Base-by-base conservation (phyloP, 2,888 invertebrate genomes). In the Iphiclides podalirius region DNA sequence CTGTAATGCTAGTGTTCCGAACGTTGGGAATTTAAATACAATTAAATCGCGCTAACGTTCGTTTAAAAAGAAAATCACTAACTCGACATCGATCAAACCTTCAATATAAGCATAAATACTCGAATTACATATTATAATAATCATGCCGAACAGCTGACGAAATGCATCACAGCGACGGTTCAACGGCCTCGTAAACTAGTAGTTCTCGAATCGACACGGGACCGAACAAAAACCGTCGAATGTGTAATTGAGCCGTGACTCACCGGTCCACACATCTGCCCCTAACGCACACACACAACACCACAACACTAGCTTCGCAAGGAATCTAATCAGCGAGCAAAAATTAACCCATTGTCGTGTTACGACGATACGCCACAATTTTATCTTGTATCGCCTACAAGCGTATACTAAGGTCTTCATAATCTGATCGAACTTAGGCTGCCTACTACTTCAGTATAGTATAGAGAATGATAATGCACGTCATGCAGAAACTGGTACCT, bases 171-270 rank as follows among this genome's bases (percentile, higher is more conserved):
- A 20, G 17, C 35, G 23, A 57, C 52, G 58, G 68, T 67, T 68
- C 71, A 63, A 64, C 52, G 66, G 57, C 61, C 70, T 55, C 66
- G 57, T 66, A 63, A 68, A 69, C 47, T 63, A 64, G 70, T 69
- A 60, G 72, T 73, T 74, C 70, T 70, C 61, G 63, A 64, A 76
- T 79, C 72, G 70, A 66, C 58, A 58, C 63, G 64, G 60, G 59
- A 66, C 62, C 61, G 58, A 72, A 79, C 79, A 78, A 79, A 79
- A 85, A 84, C 82, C 81, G 76, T 85, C 83, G 84, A 85, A 85
- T 82, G 75, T n/a, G n/a, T 86, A 87, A 86, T 87, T 83, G 86
- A 87, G 86, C 79, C 82, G 80, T 86, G 86, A 86, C 75, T 86
- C 85, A 86, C 77, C 66, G 59, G 62, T 62, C 58, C 58, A 71